Base-by-base conservation (phyloP, 37 sponge, comb jelly and placozoan genomes). In the Cliona cf. orientalis region DNA sequence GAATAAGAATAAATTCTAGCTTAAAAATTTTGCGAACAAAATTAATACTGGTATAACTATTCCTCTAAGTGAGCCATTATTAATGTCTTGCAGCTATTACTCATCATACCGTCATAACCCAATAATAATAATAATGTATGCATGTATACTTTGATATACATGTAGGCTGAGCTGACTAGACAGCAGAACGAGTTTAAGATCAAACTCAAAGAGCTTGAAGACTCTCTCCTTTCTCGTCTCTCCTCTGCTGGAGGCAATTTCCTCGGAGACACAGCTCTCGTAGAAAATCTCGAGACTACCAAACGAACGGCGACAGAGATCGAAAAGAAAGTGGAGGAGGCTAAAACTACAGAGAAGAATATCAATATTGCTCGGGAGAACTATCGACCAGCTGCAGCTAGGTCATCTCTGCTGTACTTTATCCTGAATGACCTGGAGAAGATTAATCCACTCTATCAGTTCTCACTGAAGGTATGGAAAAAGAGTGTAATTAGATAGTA, bases 101-200 rank as follows among this genome's bases (percentile, higher is more conserved):
- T n/a, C n/a, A n/a, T n/a, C n/a, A n/a, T n/a, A n/a, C n/a, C n/a
- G n/a, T n/a, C n/a, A n/a, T n/a, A n/a, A n/a, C n/a, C 12, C 19
- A 53, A 53, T 53, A 53, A 12, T 53, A 21, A 53, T 53, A 53
- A 19, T 53, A 53, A 53, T 53, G 56, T 53, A 53, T 53, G 56
- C 56, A 53, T 53, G 17, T 53, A 53, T 53, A 53, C 12, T 53
- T 53, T n/a, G n/a, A n/a, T 43, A 22, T 60, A 42, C 40, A 28
- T 1, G 1, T 62, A 79, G 90, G 78, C 95, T 60, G 85, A 89
- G 71, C 84, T 98, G 55, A 98, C 99, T 9, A 85, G 81, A 28
- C 96, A 96, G 56, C 99, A 98, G 78, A 98, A 98, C 69, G 96
- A 95, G 66, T 98, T 98, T 76, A 98, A 98, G 86, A 98, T 98